Base-by-base conservation (phyloP, 2,888 invertebrate species). In the Caenorhabditis afra region DNA sequence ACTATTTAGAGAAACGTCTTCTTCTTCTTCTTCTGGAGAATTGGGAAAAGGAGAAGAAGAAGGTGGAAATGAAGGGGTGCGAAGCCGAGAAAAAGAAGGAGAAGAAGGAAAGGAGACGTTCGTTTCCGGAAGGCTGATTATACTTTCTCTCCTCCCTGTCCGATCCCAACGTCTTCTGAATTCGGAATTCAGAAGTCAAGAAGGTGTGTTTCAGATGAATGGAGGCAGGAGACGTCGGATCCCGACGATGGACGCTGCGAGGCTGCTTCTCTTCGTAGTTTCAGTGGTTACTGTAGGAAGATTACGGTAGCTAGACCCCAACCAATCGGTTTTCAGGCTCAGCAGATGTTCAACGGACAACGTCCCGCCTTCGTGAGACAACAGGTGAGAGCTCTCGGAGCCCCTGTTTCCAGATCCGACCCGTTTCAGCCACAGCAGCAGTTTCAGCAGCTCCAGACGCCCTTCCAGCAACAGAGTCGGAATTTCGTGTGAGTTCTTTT, bases 201-300 rank as follows among this genome's bases (percentile, higher is more conserved):
- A n/a, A n/a, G n/a, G n/a, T n/a, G n/a, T n/a, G 14, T 62, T 64
- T 39, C 62, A 71, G 71, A 71, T 71, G 71, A 71, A 62, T 64
- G 71, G 62, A 47, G 71, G 62, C 49, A 64, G 64, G 57, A 71
- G 44, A 64, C 62, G 71, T 41, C 71, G 71, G 44, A 57, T 71
- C n/a, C n/a, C n/a, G n/a, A n/a, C 29, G 57, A 57, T 61, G 52
- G 55, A 37, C 53, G 18, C 39, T 47, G 62, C 20, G 57, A 14
- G 29, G 57, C 23, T n/a, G 20, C 37, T 39, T 71, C 71, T 64
- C 10, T 16, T 71, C 0, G 64, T 64, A 2, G 10, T 71, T 23
- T 71, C 71, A 11, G 71, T 53, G 35, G 71, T 71, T 57, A 71
- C 71, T 57, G 71, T 71, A 50, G 18, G 47, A 41, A n/a, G n/a